A percentile compares a stretch with the other conserved stretches of the same genome.
These are phyloP conservation scores for Burhinus bistriatus DNA, from an alignment of 2,113 vertebrate genomes.

Conservation along the genomic window DNA sequence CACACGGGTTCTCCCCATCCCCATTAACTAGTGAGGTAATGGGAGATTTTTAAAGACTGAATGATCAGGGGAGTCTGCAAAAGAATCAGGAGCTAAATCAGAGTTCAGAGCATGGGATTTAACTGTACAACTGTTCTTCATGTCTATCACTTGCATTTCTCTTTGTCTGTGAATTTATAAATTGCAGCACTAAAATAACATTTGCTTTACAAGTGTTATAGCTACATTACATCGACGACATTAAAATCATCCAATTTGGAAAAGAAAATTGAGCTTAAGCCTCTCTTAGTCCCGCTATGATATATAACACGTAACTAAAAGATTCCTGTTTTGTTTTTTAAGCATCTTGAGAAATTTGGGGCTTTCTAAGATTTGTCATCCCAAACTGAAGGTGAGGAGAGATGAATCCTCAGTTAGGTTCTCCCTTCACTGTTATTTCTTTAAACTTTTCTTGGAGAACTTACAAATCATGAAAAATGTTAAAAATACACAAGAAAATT, in stretches of 20 bases:
- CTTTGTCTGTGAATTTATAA: neutral
- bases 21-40: neutral
- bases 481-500: neutral
- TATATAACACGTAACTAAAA: neutral
- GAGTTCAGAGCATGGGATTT: neutral
- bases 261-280: neutral
- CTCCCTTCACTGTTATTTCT: neutral
- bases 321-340: neutral
- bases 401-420: neutral
- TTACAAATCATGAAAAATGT: neutral
- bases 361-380: neutral
- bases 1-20: neutral
- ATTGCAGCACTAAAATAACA: neutral
- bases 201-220: neutral
- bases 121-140: neutral
- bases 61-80: neutral
- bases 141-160: neutral
- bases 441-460: neutral
- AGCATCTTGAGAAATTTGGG: neutral
- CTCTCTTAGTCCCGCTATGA: neutral
- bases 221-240: neutral
- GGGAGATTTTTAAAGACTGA: neutral
- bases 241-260: neutral
- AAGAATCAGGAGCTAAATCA: neutral
- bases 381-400: neutral